Base-by-base conservation (phyloP, 2,888 invertebrate genomes). In the Platerodrilus igneus region DNA sequence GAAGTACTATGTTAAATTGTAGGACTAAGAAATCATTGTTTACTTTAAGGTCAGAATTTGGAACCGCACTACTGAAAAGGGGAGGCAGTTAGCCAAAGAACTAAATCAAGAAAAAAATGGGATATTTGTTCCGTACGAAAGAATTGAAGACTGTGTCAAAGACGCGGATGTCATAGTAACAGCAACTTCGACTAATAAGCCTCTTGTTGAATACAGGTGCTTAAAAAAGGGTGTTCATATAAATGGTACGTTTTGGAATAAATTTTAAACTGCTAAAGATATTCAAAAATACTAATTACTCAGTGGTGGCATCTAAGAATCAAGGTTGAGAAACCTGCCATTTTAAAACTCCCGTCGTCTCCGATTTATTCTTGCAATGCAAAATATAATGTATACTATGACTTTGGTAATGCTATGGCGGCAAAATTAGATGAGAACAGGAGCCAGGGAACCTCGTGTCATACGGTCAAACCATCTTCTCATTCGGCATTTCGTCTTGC, bases 121-220 rank as follows among this genome's bases (percentile, higher is more conserved):
- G 4, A 40, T 40, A 6, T 57, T 59, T 42, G 50, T 44, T 38
- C 45, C 38, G 15, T 41, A 53, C 36, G 51, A 58, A 36, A 65
- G 59, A 17, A 63, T 65, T 0, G 59, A 69, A 33, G 70, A 71
- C 14, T 77, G 78, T 31, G 75, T 77, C 0, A 54, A 54, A 22
- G 63, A 68, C 45, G 79, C 79, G 1, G 80, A 82, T 63, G 71
- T 82, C 15, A 72, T 83, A 39, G 72, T 79, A 19, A 77, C 79
- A 2, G 75, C 75, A 0, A 81, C 81, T 2, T 70, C 64, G 40
- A 55, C 75, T 2, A 52, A 51, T 1, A 59, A 62, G n/a, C 73
- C 80, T 1, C 56, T 82, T 9, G 50, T 82, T 2, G 54, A 67
- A 20, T 55, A 56, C 2, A 62, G 67, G 14, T 76, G 77, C 74